Evolutionary conservation across 2,888 invertebrate genomes (phyloP), one percentile per base, ranked within the genome.

Genomic region (Thymelicus lineola): DNA sequence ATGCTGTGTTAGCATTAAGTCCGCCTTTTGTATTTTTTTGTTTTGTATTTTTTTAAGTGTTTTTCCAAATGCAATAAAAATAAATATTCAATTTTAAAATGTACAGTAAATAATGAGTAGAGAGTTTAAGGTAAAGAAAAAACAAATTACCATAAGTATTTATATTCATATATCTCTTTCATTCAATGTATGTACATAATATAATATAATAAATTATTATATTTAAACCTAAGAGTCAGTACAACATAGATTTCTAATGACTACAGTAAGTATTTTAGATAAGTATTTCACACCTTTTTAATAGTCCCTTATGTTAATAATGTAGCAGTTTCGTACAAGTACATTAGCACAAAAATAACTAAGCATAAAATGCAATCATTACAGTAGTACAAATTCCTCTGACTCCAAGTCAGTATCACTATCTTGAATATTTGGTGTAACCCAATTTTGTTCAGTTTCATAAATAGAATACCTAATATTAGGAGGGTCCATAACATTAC

Each of bases 311-410:
- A 17, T 28, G 3, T 17, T 42, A 70, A 70, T 59, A 50, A 66
- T 57, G 28, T 35, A 70, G 45, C 45, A 70, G 3, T 42, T 42
- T 63, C 42, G 28, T 63, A 63, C 45, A 58, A 57, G 48, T 57
- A 68, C 55, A 58, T 63, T 53, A 38, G 53, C 63, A 64, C 50
- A 53, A 17, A 53, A 53, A 15, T 53, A 58, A 38, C 67, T 53
- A 67, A 58, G 46, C 48, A 50, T 55, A 15, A 28, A 28, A 57
- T 70, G 66, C 72, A 75, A 78, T 7, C 5, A 73, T 91, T 93
- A 96, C 74, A 96, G 88, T 83, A 96, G 91, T 82, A 96, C 96
- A 94, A 96, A 96, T 85, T 96, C 96, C 86, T 96, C 96, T 62
- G 95, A 95, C 86, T 96, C 96, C 75, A 95, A 93, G 80, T 96